Evolutionary conservation across 2,888 invertebrate genomes (phyloP), one percentile per base, ranked within the genome.

Genomic region (Globia sparganii): DNA sequence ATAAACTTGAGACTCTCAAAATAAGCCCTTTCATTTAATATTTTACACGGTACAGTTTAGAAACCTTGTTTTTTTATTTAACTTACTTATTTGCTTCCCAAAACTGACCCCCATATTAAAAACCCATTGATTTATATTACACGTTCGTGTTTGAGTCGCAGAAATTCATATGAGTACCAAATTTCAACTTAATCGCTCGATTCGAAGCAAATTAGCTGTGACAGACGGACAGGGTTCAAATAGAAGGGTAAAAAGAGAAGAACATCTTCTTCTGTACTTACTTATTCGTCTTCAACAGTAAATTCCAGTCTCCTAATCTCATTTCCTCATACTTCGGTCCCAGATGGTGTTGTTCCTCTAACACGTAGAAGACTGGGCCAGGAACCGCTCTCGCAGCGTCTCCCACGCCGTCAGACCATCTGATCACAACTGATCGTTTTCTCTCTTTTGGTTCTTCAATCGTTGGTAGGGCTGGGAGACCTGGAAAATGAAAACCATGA

Each of bases 281-380:
- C 97, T 96, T 96, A 86, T 96, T 94, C 0, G 97, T 97, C 80
- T 97, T 94, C 73, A 97, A 92, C 61, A 97, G 91, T n/a, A 97
- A 93, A 66, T 94, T 95, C 98, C 98, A 98, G 37, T 97, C 96
- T 49, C 97, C 97, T 75, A 98, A 95, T 84, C 97, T 97, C 1
- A 97, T 96, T 80, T 97, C 97, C 66, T 97, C 96, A 88, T 97
- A 98, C 72, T 97, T 96, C 0, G 97, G 97, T 0, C 98, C 98
- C 21, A 97, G 94, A 86, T 98, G 97, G 85, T 98, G 98, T 73
- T 98, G 97, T 86, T 98, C 98, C 92, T 98, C 98, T 3, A 98
- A 93, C 31, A 98, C 92, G 88, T 97, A 98, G 49, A 97, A 91
- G 0, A 97, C 93, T 18, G 92, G 89, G 2, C 94, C 96, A 18